Percentiles rank a stretch among this genome's conserved stretches.
Evolutionary conservation across 2,797 vertebrate species (phyloP).

Genomic region (Trematomus bernacchii): DNA sequence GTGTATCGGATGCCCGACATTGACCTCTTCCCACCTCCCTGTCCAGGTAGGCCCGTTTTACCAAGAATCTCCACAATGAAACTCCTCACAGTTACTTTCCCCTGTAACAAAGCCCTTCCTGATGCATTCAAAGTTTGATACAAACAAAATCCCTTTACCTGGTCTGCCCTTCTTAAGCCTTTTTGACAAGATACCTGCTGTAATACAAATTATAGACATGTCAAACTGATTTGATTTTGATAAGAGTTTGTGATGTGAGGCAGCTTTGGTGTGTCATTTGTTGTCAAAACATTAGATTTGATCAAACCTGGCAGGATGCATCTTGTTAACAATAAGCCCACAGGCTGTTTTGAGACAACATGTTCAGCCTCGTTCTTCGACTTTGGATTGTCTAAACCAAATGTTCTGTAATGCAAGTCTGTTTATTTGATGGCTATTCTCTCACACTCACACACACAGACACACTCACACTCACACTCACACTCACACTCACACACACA

Average conservation of each 20-base stretch:
- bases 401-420: slow-evolving; percentile 6
- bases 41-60: slow-evolving; percentile 74
- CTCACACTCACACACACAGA: not conserved
- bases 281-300: not conserved
- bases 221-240: slow-evolving; percentile 4
- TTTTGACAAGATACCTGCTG: not conserved
- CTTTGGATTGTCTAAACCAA: slow-evolving; percentile 7
- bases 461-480: slow-evolving; percentile 10
- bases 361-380: slow-evolving; percentile 32
- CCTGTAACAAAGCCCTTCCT: not conserved
- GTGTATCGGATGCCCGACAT: slow-evolving; percentile 86
- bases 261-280: not conserved
- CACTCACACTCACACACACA: not conserved
- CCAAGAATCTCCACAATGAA: not conserved
- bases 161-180: not conserved
- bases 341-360: not conserved
- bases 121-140: slow-evolving; percentile 1
- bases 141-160: not conserved
- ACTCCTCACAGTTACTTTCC: not conserved
- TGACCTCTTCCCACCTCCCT: slow-evolving; percentile 67
- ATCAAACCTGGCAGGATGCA: not conserved
- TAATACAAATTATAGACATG: not conserved
- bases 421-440: slow-evolving; percentile 13
- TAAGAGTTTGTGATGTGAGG: not conserved
- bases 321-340: not conserved